phyloP scores from a whole-genome alignment of 2,888 invertebrate genomes.

The Lamellibrachia satsuma region DNA sequence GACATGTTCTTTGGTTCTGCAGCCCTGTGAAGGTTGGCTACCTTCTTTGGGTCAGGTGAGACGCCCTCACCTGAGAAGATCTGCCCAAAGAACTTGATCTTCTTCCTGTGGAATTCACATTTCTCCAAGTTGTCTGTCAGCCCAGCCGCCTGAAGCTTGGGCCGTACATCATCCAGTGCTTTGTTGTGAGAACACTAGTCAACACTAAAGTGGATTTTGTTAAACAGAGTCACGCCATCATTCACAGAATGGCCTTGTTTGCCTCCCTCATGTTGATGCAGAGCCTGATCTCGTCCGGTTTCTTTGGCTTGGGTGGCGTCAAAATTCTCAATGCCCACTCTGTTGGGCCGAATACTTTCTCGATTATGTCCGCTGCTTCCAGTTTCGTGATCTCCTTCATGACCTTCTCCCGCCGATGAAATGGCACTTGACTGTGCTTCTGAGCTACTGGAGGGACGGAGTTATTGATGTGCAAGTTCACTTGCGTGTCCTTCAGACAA shows the following conservation, averaged over 20 bases:
- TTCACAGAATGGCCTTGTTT: conserved; percentile 41
- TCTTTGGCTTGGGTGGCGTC: conserved; percentile 28
- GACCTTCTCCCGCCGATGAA: conserved; percentile 17
- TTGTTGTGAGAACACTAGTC: conserved; percentile 35
- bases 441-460: conserved; percentile 26
- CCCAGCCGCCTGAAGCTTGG: conserved; percentile 30
- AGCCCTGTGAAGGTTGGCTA: not conserved
- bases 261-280: conserved; percentile 43
- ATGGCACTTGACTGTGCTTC: conserved; percentile 20
- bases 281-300: conserved; percentile 39
- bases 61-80: conserved; percentile 25
- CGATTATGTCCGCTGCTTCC: conserved; percentile 29
- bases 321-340: conserved; percentile 28
- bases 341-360: conserved; percentile 30
- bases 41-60: conserved; percentile 32
- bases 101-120: conserved; percentile 29
- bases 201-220: conserved; percentile 29
- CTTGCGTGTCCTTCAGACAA: conserved; percentile 26
- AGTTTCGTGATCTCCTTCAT: not conserved
- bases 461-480: conserved; percentile 25
- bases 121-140: conserved; percentile 34
- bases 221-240: conserved; percentile 23
- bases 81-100: conserved; percentile 20
- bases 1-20: conserved; percentile 22
- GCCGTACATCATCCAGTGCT: conserved; percentile 36